phyloP scores from a whole-genome alignment of 2,888 invertebrate genomes.

The Slavum lentiscoides region DNA sequence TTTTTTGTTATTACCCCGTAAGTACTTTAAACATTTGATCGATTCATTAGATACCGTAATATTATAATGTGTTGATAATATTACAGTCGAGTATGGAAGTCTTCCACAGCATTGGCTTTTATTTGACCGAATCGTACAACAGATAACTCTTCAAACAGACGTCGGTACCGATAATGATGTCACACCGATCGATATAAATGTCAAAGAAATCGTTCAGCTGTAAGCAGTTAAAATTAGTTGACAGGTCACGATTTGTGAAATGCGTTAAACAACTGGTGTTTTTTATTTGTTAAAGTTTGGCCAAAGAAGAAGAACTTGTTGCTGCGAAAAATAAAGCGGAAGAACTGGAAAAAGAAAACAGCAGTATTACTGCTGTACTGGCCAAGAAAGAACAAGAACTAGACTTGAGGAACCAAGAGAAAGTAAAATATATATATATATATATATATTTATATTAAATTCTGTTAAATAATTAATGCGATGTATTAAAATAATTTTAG shows the following conservation, averaged over 20 bases:
- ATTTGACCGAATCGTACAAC: conserved; percentile 91
- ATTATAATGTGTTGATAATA: conserved; percentile 38
- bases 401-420: conserved; percentile 85
- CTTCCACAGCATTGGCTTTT: conserved; percentile 92
- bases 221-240: conserved; percentile 25
- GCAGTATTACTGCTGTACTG: conserved; percentile 81
- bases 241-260: background rate
- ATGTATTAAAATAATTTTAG: conserved; percentile 57
- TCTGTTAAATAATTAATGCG: background rate
- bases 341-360: conserved; percentile 84
- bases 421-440: conserved; percentile 60
- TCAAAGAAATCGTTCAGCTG: conserved; percentile 85
- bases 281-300: conserved; percentile 63
- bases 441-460: too few species aligned
- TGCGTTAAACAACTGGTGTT: background rate
- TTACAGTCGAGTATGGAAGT: conserved; percentile 79
- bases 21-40: conserved; percentile 35
- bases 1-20: conserved; percentile 57
- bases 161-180: conserved; percentile 78
- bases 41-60: background rate
- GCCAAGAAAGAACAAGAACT: conserved; percentile 87
- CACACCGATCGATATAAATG: conserved; percentile 84
- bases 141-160: conserved; percentile 83
- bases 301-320: conserved; percentile 89
- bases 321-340: conserved; percentile 85